These are phyloP conservation scores for Crambe crambe DNA, from an alignment of 37 sponge, comb jelly and placozoan species.

Conservation along the genomic window DNA sequence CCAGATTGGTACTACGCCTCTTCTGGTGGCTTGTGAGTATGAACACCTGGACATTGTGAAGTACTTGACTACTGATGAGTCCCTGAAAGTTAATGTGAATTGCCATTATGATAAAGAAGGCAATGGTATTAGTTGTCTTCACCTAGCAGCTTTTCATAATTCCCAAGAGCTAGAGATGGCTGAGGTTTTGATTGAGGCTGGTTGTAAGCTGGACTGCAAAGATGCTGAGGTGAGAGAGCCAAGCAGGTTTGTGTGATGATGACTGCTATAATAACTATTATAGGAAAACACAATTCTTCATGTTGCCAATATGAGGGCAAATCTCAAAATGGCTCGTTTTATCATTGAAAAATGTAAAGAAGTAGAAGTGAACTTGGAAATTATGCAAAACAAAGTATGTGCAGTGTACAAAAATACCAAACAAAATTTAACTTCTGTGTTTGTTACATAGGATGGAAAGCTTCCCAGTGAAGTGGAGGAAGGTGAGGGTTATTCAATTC, in stretches of 20 bases:
- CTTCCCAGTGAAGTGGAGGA: no score
- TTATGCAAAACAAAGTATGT: not conserved
- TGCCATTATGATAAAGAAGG: not conserved
- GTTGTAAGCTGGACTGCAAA: not conserved
- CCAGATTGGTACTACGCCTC: conserved; percentile 38
- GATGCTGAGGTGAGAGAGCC: conserved; percentile 13
- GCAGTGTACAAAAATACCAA: not conserved
- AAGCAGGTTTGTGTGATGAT: not conserved
- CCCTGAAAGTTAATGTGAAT: not conserved
- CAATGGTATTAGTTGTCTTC: conserved; percentile 27
- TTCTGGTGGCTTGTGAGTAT: conserved; percentile 53
- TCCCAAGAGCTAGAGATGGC: conserved; percentile 36
- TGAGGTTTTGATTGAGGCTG: conserved; percentile 10
- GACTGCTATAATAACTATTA: no score
- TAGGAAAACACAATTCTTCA: conserved; percentile 63
- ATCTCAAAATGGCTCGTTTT: conserved; percentile 25
- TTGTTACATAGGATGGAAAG: no score
- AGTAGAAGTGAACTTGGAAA: not conserved
- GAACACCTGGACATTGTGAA: conserved; percentile 15
- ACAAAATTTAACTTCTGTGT: not conserved
- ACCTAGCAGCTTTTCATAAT: conserved; percentile 66
- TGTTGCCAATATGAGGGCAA: conserved; percentile 43
- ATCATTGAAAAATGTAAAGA: not conserved
- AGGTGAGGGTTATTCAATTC: not conserved
- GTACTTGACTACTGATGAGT: not conserved